These are phyloP conservation scores for Drosophila malerkotliana DNA, from an alignment of 1,140 invertebrate genomes.

Conservation along the genomic window DNA sequence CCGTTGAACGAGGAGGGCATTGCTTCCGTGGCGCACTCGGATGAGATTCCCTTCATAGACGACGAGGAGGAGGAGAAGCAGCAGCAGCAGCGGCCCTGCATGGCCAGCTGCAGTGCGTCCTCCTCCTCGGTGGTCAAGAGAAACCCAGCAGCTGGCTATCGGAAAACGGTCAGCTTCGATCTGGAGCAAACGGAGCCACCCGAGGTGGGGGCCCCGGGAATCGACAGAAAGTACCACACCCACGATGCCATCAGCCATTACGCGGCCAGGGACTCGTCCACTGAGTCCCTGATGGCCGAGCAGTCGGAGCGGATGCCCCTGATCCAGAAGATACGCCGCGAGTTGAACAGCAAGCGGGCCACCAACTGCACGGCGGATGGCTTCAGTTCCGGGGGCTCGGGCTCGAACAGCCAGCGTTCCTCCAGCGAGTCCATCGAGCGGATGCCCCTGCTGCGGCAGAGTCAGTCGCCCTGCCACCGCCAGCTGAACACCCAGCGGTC, in stretches of 20 bases:
- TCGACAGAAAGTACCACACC: constrained; percentile 79
- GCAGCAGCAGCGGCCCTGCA: constrained; percentile 40
- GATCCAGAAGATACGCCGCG: constrained; percentile 76
- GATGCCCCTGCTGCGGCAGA: constrained; percentile 68
- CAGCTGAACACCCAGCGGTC: constrained; percentile 73
- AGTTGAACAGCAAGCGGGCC: constrained; percentile 73
- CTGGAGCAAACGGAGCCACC: constrained; percentile 59
- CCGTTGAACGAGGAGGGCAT: constrained; percentile 81
- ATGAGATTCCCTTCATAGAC: constrained; percentile 83
- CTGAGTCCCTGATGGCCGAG: constrained; percentile 58
- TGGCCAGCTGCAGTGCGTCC: constrained; percentile 27
- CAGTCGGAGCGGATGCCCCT: constrained; percentile 63
- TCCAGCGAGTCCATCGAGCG: constrained; percentile 78
- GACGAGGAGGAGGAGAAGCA: constrained; percentile 71
- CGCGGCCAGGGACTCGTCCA: constrained; percentile 50
- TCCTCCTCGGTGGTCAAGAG: constrained; percentile 40
- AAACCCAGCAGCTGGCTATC: constrained; percentile 54
- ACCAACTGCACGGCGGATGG: constrained; percentile 61
- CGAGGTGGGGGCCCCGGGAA: constrained; percentile 21
- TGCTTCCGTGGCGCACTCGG: constrained; percentile 72
- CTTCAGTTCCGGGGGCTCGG: constrained; percentile 70
- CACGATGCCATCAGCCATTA: constrained; percentile 78
- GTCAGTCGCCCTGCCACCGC: constrained; percentile 46
- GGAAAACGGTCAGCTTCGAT: constrained; percentile 83
- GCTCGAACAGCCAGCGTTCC: constrained; percentile 76